Base-by-base conservation (phyloP, 2,113 vertebrate species). In the Lichenostomus cassidix region DNA sequence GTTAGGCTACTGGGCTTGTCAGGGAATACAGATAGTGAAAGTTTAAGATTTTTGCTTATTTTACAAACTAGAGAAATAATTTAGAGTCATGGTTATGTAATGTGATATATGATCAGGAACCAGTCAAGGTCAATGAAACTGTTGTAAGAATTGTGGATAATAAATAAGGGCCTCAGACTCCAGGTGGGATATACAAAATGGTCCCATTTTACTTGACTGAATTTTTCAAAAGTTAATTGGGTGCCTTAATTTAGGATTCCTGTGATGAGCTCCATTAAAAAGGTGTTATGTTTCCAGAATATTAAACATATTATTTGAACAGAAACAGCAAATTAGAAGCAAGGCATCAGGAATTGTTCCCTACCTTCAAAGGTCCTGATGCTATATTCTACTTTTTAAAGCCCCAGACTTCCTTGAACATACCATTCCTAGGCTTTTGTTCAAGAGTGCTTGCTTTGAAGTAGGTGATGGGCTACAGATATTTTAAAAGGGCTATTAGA, bases 61-160 rank as follows among this genome's bases (percentile, higher is more conserved):
- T 96, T 85, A 84, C 22, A 46, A 68, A 58, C 50, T 50, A 39
- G 63, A 88, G 70, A 74, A 93, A 86, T 93, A 95, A 94, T 85
- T 95, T 82, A 59, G 82, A 94, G 89, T 95, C 90, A 93, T 8
- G 14, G 83, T 96, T 97, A 92, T 87, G 73, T 97, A 96, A 97
- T 88, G 52, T 77, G 91, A 82, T 95, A 69, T 37, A 64, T 56
- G 59, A 88, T 93, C 63, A 74, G 79, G 87, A 91, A 56, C 52
- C 59, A 89, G 79, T 92, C 94, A 96, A 95, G 94, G 94, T 96
- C 94, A 95, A 3, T 67, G 84, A 73, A 85, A 64, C 29, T 18
- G 0, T 53, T 94, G 9, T 86, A 81, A 86, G 94, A 63, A 60
- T 31, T 74, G 39, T 80, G 50, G 68, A 44, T 47, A 50, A 73